Evolutionary conservation across 2,797 vertebrate species (phyloP), one percentile per base, ranked within the genome.

Genomic region (Poecilia gillii): DNA sequence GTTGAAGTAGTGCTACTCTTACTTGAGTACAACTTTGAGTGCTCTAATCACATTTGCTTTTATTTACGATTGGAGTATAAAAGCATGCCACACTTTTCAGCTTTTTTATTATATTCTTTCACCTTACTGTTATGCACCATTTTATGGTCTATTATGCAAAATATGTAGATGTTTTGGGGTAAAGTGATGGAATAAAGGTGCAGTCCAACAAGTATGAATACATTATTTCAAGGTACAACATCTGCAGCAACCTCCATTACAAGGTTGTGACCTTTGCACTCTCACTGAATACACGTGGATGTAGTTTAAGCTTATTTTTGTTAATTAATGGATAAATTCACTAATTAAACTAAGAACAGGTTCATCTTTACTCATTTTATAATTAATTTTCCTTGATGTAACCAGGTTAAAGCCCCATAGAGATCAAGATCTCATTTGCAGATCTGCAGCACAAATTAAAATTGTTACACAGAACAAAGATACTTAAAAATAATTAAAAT

Each of bases 181-280:
- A 25, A 68, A 41, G 2, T 41, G 64, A 66, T 25, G n/a, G 57
- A 7, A 25, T 41, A 41, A 68, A 41, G 36, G 8, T 68, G 66
- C 41, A 66, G 18, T 68, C 6, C 16, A 39, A 33, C 11, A 18
- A 66, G 31, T 36, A 43, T 43, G 6, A 45, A 45, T 45, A 7
- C 13, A 28, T 39, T 39, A 55, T 18, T n/a, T 45, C 43, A 43
- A 43, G 25, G 11, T 13, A 25, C 66, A 18, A 25, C 72, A n/a
- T 49, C 41, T 62, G 70, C 45, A 51, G 36, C 41, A 73, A 36
- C 39, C 36, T 43, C n/a, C 16, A 43, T 5, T 72, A 36, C 81
- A 77, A 74, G 80, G 68, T 64, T 55, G 74, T 92, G 91, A 94
- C 92, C 93, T 94, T 94, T 95, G 91, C 90, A 89, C 94, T 18